Evolutionary conservation across 2,113 vertebrate species (phyloP).

Genomic region (Ondatra zibethicus): DNA sequence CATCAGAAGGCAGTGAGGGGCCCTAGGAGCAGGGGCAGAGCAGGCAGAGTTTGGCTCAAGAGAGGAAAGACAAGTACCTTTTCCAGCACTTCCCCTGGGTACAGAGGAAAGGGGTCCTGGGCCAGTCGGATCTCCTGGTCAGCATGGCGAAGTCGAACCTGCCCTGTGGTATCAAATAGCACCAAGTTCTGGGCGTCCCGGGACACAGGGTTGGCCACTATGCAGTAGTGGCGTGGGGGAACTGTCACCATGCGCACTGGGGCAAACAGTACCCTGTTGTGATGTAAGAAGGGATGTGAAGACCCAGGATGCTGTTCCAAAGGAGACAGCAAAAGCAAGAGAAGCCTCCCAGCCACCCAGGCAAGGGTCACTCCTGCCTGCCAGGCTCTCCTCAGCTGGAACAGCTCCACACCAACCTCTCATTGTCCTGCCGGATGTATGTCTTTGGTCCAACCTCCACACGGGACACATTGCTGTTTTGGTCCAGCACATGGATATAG

Average conservation of each 20-base stretch:
- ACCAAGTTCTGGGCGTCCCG: slow-evolving; percentile 80
- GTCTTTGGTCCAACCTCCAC: slow-evolving; percentile 94
- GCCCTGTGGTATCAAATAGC: slow-evolving; percentile 89
- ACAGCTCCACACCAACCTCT: slow-evolving; percentile 85
- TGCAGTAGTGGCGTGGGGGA: slow-evolving; percentile 93
- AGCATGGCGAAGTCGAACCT: slow-evolving; percentile 92
- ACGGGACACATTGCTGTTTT: slow-evolving; percentile 93
- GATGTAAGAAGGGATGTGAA: background rate
- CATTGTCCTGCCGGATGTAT: slow-evolving; percentile 95
- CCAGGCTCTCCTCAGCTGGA: background rate
- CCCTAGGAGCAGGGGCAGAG: background rate
- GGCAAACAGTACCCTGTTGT: slow-evolving; percentile 88
- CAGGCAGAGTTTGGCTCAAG: fast-evolving
- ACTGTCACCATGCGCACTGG: slow-evolving; percentile 91
- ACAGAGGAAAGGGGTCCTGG: slow-evolving; percentile 93
- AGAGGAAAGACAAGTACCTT: slow-evolving; percentile 81
- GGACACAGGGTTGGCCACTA: slow-evolving; percentile 89
- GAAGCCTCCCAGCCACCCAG: background rate
- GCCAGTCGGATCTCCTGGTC: slow-evolving; percentile 93
- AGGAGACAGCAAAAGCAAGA: background rate
- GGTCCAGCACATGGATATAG: slow-evolving; percentile 95
- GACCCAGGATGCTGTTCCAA: background rate
- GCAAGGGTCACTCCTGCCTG: background rate
- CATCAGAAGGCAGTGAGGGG: background rate
- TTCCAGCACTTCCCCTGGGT: slow-evolving; percentile 91